Conservation (phyloP, 2,888 invertebrate genomes). For the Xylota sylvarum region DNA sequence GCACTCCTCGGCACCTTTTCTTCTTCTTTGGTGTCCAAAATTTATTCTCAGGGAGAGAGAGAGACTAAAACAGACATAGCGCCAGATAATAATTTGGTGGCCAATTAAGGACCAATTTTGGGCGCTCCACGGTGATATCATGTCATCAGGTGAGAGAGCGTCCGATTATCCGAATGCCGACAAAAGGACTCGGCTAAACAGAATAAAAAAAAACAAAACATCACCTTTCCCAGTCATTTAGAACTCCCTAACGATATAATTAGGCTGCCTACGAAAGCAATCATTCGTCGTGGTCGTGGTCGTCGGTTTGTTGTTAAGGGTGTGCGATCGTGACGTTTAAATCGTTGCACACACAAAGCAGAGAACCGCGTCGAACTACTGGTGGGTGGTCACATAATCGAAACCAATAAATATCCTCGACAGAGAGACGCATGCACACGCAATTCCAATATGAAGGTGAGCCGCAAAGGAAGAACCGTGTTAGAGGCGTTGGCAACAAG, state of each 20-base stretch:
- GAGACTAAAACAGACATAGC: constrained; percentile 38
- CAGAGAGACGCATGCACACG: constrained; percentile 30
- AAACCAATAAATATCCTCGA: constrained; percentile 70
- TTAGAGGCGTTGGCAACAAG: constrained; percentile 74
- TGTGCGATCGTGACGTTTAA: constrained; percentile 74
- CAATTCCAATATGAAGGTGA: constrained; percentile 21
- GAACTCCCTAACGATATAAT: constrained; percentile 76
- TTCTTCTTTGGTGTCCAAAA: constrained; percentile 60
- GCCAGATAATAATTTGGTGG: constrained; percentile 76
- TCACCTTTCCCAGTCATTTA: constrained; percentile 72
- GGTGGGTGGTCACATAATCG: constrained; percentile 75
- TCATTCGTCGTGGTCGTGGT: constrained; percentile 42
- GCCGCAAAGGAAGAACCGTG: constrained; percentile 56
- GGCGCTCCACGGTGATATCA: constrained; percentile 71
- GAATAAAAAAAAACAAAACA: constrained; percentile 31
- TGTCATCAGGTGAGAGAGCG: constrained; percentile 76
- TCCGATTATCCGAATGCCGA: constrained; percentile 69
- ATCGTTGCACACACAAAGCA: constrained; percentile 28
- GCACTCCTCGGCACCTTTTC: constrained; percentile 64
- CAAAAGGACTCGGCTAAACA: constrained; percentile 65
- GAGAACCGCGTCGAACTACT: constrained; percentile 45
- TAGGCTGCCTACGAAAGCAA: constrained; percentile 72
- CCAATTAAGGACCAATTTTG: constrained; percentile 76
- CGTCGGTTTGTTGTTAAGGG: constrained; percentile 63
- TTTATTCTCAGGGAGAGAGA: constrained; percentile 18